Conservation (phyloP, 1,140 invertebrate species). For the Drosophila micromelanica region DNA sequence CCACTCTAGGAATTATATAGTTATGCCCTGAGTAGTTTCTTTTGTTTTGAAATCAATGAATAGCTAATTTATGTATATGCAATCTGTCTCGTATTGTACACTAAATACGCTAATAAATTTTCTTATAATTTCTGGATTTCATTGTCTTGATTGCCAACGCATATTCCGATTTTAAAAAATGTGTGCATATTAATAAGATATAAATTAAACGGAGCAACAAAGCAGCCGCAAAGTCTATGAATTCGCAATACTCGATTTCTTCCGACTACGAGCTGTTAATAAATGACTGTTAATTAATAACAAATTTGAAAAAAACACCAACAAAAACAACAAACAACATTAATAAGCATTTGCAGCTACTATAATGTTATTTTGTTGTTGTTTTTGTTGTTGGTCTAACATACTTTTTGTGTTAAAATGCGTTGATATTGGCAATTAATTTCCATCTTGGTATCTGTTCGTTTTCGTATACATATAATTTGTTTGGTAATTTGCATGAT, state of each 20-base stretch:
- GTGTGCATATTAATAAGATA: slow-evolving; percentile 50
- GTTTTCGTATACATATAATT: slow-evolving; percentile 42
- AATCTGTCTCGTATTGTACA: slow-evolving; percentile 23
- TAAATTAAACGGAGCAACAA: slow-evolving; percentile 65
- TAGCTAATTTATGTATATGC: slow-evolving; percentile 1
- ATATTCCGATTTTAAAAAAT: slow-evolving; percentile 16
- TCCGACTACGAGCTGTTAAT: slow-evolving; percentile 51
- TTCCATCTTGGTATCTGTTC: slow-evolving; percentile 54
- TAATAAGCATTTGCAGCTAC: slow-evolving; percentile 65
- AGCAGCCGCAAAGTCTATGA: slow-evolving; percentile 47
- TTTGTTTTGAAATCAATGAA: too few relatives aligned
- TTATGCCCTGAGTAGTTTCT: too few relatives aligned
- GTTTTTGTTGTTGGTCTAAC: slow-evolving; percentile 44
- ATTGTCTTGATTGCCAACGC: slow-evolving; percentile 28
- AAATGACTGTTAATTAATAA: slow-evolving; percentile 77
- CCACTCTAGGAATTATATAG: too few relatives aligned
- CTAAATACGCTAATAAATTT: slow-evolving; percentile 43
- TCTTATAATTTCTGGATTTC: slow-evolving; percentile 11
- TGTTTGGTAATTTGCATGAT: slow-evolving; percentile 67
- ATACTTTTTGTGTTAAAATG: slow-evolving; percentile 69
- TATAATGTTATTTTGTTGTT: slow-evolving; percentile 5
- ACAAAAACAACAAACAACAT: slow-evolving; percentile 21
- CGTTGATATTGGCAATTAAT: slow-evolving; percentile 77
- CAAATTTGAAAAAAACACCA: slow-evolving; percentile 55
- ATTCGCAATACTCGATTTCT: slow-evolving; percentile 49